A percentile compares a stretch with the other conserved stretches of the same genome.
Evolutionary conservation across 2,797 vertebrate genomes (phyloP).

Genomic region (Discoglossus pictus): DNA sequence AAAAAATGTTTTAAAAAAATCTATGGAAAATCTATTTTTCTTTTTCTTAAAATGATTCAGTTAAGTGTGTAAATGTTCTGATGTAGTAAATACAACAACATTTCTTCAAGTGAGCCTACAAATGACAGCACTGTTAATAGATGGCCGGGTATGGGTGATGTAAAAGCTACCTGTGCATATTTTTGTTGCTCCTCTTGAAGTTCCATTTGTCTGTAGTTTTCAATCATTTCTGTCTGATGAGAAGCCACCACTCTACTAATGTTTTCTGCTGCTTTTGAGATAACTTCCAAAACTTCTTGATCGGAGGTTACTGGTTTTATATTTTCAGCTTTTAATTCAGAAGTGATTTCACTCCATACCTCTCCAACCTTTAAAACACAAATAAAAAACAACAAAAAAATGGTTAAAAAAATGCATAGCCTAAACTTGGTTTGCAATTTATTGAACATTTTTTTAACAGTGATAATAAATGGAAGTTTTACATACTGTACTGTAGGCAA

Average conservation of each 20-base stretch:
- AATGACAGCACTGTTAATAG: no score
- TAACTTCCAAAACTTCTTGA: conserved; percentile 64
- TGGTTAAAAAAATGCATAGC: no score
- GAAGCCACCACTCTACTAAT: conserved; percentile 66
- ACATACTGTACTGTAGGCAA: no score
- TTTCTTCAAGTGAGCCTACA: no score
- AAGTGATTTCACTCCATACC: conserved; percentile 84
- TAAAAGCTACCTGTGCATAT: conserved; percentile 75
- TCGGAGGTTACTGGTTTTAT: conserved; percentile 75
- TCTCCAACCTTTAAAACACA: conserved; percentile 78
- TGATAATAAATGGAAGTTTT: no score
- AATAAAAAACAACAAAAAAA: conserved; percentile 30
- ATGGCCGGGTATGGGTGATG: conserved; percentile 1
- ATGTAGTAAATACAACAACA: no score
- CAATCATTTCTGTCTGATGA: conserved; percentile 76
- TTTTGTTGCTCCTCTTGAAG: conserved; percentile 72
- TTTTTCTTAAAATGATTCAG: no score
- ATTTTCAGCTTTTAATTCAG: conserved; percentile 77
- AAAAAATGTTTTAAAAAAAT: no score
- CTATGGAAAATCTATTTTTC: no score
- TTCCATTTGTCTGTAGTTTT: conserved; percentile 67
- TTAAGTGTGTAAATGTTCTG: no score
- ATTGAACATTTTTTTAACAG: no score
- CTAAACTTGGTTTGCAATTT: no score
- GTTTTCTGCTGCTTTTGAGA: conserved; percentile 67